phyloP scores from a whole-genome alignment of 2,113 vertebrate species.

The Synchiropus splendidus region DNA sequence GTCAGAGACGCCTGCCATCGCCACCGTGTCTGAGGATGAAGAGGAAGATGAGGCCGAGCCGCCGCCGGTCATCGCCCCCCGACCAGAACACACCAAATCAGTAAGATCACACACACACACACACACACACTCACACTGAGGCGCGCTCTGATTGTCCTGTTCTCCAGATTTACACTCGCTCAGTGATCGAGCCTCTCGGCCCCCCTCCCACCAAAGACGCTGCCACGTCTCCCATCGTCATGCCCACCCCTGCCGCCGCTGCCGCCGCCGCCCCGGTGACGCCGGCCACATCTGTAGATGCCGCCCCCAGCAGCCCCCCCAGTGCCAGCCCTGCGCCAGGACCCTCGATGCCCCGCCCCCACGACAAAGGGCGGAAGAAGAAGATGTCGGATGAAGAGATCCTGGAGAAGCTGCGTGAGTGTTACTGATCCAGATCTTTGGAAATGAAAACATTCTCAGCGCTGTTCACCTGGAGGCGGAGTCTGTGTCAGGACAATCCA shows the following conservation, averaged over 20 bases:
- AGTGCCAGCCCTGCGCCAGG: slow-evolving; percentile 45
- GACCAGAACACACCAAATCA: slow-evolving; percentile 95
- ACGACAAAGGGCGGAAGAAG: slow-evolving; percentile 89
- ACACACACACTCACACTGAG: neutral
- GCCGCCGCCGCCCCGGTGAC: slow-evolving; percentile 44
- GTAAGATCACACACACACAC: slow-evolving; percentile 62
- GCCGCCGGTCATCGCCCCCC: slow-evolving; percentile 84
- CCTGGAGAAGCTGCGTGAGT: slow-evolving; percentile 90
- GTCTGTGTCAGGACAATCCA: too few relatives aligned
- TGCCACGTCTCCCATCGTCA: slow-evolving; percentile 79
- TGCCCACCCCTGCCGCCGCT: slow-evolving; percentile 33
- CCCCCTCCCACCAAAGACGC: slow-evolving; percentile 79
- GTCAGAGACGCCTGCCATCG: slow-evolving; percentile 81
- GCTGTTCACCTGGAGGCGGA: too few relatives aligned
- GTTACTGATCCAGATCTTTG: too few relatives aligned
- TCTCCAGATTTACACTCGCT: slow-evolving; percentile 87
- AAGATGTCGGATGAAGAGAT: slow-evolving; percentile 99
- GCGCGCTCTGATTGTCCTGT: neutral
- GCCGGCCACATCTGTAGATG: slow-evolving; percentile 51
- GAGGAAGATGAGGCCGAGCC: slow-evolving; percentile 82
- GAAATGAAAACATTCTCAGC: neutral
- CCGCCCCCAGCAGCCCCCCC: slow-evolving; percentile 47
- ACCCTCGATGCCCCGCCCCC: slow-evolving; percentile 68
- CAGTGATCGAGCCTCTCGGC: slow-evolving; percentile 86
- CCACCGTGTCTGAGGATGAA: slow-evolving; percentile 82